phyloP scores from a whole-genome alignment of 2,888 invertebrate genomes.

The Cerceris ruficornis region DNA sequence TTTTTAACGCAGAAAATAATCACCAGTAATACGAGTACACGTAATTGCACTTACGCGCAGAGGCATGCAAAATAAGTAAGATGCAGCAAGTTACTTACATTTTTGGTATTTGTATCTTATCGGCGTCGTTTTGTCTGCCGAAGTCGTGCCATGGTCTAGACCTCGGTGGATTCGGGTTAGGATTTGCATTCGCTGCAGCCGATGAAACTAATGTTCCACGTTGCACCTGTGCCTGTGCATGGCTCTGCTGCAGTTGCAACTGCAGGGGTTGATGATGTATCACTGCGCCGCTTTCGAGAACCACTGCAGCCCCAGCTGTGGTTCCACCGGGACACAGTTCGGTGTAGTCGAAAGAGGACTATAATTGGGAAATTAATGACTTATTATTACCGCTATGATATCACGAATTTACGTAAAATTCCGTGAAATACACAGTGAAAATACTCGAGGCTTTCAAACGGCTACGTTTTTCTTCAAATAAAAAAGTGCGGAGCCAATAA shows the following conservation, averaged over 20 bases:
- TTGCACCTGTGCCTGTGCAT: constrained; percentile 84
- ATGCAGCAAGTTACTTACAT: constrained; percentile 86
- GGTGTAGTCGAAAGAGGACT: constrained; percentile 95
- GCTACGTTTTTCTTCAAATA: too few species aligned
- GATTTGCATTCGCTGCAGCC: constrained; percentile 75
- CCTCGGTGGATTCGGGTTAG: constrained; percentile 83
- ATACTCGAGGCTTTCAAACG: too few species aligned
- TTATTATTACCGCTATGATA: background rate
- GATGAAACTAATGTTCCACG: constrained; percentile 80
- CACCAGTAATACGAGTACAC: too few species aligned
- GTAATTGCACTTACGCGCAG: too few species aligned
- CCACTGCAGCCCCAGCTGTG: constrained; percentile 83
- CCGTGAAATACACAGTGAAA: too few species aligned
- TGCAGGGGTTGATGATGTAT: constrained; percentile 83
- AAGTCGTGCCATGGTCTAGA: constrained; percentile 97
- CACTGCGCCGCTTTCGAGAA: constrained; percentile 83
- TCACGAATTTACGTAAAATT: too few species aligned
- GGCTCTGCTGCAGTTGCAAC: constrained; percentile 82
- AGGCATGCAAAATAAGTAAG: background rate
- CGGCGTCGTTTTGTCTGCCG: constrained; percentile 95
- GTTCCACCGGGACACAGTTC: constrained; percentile 88
- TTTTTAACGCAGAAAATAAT: too few species aligned
- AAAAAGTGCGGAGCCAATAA: too few species aligned
- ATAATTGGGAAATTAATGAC: constrained; percentile 66
- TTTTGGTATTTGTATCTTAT: constrained; percentile 99